Conservation (phyloP, 1,140 invertebrate species). For the Panulirus ornatus region DNA sequence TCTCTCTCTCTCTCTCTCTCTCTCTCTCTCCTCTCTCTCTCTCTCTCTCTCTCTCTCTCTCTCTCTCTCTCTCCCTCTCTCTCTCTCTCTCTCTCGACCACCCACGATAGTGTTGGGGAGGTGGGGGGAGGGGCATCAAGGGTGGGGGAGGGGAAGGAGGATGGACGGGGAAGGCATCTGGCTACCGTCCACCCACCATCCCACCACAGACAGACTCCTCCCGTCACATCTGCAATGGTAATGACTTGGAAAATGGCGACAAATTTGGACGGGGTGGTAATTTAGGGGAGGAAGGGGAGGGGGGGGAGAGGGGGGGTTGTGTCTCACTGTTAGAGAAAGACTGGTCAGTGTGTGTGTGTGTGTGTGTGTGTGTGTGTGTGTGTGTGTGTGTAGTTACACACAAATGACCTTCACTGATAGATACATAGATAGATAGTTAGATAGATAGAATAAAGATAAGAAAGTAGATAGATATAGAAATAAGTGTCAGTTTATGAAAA, state of each 20-base stretch:
- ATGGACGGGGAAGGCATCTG: constrained; percentile 17
- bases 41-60: constrained; percentile 21
- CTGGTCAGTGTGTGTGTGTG: constrained; percentile 9
- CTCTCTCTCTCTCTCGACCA: constrained; percentile 1
- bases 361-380: constrained; percentile 1
- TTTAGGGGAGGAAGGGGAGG: background rate
- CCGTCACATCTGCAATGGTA: constrained; percentile 37
- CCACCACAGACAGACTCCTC: background rate
- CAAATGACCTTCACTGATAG: too few species aligned
- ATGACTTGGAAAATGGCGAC: constrained; percentile 49
- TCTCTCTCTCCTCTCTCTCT: too few species aligned
- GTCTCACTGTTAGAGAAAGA: too few species aligned
- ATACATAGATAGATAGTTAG: too few species aligned
- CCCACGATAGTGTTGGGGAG: too few species aligned
- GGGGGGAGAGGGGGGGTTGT: too few species aligned
- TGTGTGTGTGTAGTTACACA: background rate
- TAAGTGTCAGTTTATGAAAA: too few species aligned
- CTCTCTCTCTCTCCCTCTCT: constrained; percentile 7
- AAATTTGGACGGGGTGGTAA: constrained; percentile 30
- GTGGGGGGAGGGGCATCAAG: too few species aligned
- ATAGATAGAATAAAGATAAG: too few species aligned
- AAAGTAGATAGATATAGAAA: too few species aligned
- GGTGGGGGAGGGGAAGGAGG: background rate
- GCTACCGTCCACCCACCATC: constrained; percentile 15
- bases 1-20: too few species aligned